Evolutionary conservation across 2,113 vertebrate genomes (phyloP).

Genomic region (Penelope pileata): DNA sequence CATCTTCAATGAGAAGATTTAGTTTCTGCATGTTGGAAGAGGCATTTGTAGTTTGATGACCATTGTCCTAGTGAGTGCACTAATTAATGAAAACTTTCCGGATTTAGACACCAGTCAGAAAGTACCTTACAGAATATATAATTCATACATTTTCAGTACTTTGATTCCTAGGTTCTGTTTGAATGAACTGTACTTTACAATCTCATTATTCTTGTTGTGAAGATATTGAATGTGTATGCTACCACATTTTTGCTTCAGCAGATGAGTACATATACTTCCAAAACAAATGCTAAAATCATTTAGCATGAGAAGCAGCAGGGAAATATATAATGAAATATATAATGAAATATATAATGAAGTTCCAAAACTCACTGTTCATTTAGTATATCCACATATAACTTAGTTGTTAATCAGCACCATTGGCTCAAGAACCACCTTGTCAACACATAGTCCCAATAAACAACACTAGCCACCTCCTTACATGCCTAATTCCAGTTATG

Average conservation of each 20-base stretch:
- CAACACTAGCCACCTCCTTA: neutral
- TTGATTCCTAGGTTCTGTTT: neutral
- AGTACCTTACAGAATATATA: neutral
- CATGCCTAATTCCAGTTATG: neutral
- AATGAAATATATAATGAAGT: neutral
- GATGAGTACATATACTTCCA: neutral
- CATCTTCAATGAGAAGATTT: neutral
- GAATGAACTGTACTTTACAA: neutral
- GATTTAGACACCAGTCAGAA: neutral
- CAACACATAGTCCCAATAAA: neutral
- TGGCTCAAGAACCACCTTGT: neutral
- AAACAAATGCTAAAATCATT: neutral
- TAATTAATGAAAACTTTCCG: neutral
- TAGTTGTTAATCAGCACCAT: neutral
- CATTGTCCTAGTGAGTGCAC: neutral
- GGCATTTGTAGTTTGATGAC: neutral
- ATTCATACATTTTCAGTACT: neutral
- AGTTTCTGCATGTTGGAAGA: neutral
- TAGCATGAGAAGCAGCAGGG: neutral
- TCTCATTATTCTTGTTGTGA: neutral
- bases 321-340: too few relatives aligned
- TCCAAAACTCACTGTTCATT: neutral
- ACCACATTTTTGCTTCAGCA: neutral
- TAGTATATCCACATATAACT: neutral
- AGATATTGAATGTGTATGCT: neutral